These are phyloP conservation scores for Clarias platycephalus DNA, from an alignment of 2,797 vertebrate genomes.

Conservation along the genomic window DNA sequence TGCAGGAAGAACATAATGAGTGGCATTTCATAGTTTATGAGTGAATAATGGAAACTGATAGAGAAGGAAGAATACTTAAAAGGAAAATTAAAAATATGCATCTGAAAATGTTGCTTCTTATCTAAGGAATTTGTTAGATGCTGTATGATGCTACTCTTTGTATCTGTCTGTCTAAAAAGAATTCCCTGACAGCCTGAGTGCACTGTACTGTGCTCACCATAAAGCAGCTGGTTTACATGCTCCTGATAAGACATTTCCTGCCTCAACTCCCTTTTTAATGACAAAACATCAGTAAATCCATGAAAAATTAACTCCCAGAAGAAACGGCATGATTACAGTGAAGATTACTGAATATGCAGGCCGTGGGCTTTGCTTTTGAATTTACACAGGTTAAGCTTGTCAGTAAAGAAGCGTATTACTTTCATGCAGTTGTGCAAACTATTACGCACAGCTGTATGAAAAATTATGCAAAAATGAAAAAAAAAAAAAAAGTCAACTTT, in stretches of 20 bases:
- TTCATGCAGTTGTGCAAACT: neutral
- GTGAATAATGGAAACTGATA: neutral
- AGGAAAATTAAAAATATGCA: constrained; percentile 1
- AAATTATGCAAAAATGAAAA: neutral
- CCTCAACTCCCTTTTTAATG: constrained; percentile 32
- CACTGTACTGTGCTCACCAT: constrained; percentile 19
- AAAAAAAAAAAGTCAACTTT: neutral
- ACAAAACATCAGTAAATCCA: constrained; percentile 1
- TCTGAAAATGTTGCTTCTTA: neutral
- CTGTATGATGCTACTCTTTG: constrained; percentile 31
- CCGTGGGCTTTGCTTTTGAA: neutral
- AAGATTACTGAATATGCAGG: neutral
- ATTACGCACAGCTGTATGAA: neutral
- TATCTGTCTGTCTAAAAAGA: constrained; percentile 21
- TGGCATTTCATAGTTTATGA: neutral
- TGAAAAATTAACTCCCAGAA: constrained; percentile 9
- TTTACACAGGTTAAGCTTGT: neutral
- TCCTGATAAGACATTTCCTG: constrained; percentile 42
- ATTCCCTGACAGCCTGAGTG: neutral
- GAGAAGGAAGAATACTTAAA: neutral
- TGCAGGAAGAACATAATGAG: neutral
- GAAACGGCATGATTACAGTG: neutral
- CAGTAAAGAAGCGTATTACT: neutral
- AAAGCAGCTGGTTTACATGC: constrained; percentile 40
- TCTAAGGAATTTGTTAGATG: constrained; percentile 33